A percentile compares a stretch with the other conserved stretches of the same genome.
Conservation (phyloP, 2,113 vertebrate genomes). For the Phyllopteryx taeniolatus region DNA sequence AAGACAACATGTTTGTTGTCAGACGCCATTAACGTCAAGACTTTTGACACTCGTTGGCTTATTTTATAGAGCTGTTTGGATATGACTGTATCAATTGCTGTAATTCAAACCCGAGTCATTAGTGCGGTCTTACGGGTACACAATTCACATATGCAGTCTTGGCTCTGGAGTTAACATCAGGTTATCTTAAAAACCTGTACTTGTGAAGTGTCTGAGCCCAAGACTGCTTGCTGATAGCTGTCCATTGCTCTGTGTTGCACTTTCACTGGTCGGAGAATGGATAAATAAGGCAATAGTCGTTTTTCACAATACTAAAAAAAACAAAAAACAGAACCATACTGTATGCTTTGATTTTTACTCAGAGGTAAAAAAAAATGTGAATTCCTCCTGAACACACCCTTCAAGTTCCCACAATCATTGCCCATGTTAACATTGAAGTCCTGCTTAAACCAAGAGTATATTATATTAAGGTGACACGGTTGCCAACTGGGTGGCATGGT, state of each 20-base stretch:
- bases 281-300: neutral
- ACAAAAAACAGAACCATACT: too few species aligned
- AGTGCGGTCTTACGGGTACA: neutral
- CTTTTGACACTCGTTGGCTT: neutral
- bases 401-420: too few species aligned
- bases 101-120: neutral
- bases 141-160: neutral
- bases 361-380: too few species aligned
- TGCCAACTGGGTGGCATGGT: too few species aligned
- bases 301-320: too few species aligned
- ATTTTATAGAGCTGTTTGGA: neutral
- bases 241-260: neutral
- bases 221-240: neutral
- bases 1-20: slow-evolving; percentile 1
- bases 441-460: too few species aligned
- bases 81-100: neutral
- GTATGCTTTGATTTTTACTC: too few species aligned
- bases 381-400: too few species aligned
- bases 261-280: neutral
- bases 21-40: neutral
- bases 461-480: too few species aligned
- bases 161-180: neutral
- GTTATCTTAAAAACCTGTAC: neutral
- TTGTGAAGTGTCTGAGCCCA: neutral
- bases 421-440: too few species aligned